Percentiles rank a stretch among this genome's conserved stretches.
Conservation (phyloP, 2,797 vertebrate genomes). For the Spinibarbus caldwelli region DNA sequence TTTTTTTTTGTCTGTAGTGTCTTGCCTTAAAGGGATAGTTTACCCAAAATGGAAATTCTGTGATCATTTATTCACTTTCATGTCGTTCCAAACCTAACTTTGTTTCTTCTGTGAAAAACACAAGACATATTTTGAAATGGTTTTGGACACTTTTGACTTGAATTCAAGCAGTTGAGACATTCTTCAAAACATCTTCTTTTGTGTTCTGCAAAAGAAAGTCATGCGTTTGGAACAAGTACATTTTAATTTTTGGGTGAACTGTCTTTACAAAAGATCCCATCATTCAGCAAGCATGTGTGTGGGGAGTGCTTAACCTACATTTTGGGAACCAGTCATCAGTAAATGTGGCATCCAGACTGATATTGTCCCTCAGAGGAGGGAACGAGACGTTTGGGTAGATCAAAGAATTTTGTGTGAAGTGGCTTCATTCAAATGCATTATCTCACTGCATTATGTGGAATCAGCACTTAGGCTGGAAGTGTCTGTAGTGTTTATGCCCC, state of each 20-base stretch:
- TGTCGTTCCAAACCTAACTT: background rate
- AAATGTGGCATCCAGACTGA: slow-evolving; percentile 6
- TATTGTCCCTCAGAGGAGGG: slow-evolving; percentile 42
- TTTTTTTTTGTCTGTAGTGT: background rate
- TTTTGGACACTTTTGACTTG: background rate
- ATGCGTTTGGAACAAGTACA: background rate
- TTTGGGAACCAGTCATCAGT: background rate
- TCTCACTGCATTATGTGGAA: background rate
- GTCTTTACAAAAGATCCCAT: background rate
- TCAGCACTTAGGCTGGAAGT: slow-evolving; percentile 22
- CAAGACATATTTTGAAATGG: background rate
- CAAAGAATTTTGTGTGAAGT: slow-evolving; percentile 34
- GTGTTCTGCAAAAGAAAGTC: background rate
- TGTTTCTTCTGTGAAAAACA: background rate
- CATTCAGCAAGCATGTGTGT: background rate
- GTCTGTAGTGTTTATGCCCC: background rate
- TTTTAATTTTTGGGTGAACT: background rate
- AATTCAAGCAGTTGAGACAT: background rate
- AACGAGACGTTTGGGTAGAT: slow-evolving; percentile 55
- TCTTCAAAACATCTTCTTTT: background rate
- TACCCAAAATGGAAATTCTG: background rate
- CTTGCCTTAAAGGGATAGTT: background rate
- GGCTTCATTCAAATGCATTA: slow-evolving; percentile 24
- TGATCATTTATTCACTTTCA: background rate
- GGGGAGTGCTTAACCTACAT: slow-evolving; percentile 64